Evolutionary conservation across 2,113 vertebrate genomes (phyloP).

Genomic region (Thunnus maccoyii): DNA sequence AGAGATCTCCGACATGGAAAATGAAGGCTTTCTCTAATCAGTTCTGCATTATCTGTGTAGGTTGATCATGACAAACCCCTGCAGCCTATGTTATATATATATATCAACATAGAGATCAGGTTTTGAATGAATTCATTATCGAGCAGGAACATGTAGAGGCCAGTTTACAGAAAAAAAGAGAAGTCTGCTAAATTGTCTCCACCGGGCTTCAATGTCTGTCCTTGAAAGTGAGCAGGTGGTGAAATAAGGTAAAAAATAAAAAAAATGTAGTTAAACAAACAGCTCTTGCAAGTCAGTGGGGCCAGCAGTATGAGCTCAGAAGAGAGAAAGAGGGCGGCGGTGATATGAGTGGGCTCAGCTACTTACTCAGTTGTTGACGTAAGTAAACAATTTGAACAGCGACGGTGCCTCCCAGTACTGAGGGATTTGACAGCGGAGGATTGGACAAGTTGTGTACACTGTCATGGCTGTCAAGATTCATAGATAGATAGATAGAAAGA

Average conservation of each 20-base stretch:
- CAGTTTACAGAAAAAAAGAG: background rate
- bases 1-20: conserved; percentile 42
- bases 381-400: conserved; percentile 71
- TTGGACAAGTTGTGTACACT: conserved; percentile 36
- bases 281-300: conserved; percentile 12
- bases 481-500: background rate
- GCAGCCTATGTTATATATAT: conserved; percentile 8
- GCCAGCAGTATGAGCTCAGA: conserved; percentile 34
- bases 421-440: conserved; percentile 60
- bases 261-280: conserved; percentile 24
- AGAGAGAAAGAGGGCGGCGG: conserved; percentile 32
- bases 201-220: background rate
- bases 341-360: conserved; percentile 71
- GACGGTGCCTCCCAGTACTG: conserved; percentile 58
- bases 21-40: conserved; percentile 40
- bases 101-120: conserved; percentile 10
- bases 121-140: conserved; percentile 38
- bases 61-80: conserved; percentile 15
- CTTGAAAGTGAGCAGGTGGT: conserved; percentile 10
- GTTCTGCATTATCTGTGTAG: conserved; percentile 29
- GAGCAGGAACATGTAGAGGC: background rate
- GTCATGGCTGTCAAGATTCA: conserved; percentile 36
- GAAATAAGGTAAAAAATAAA: conserved; percentile 16
- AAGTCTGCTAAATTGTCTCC: conserved; percentile 1
- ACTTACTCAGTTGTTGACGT: conserved; percentile 69